Conservation (phyloP, 2,113 vertebrate genomes). For the Scytalopus superciliaris region DNA sequence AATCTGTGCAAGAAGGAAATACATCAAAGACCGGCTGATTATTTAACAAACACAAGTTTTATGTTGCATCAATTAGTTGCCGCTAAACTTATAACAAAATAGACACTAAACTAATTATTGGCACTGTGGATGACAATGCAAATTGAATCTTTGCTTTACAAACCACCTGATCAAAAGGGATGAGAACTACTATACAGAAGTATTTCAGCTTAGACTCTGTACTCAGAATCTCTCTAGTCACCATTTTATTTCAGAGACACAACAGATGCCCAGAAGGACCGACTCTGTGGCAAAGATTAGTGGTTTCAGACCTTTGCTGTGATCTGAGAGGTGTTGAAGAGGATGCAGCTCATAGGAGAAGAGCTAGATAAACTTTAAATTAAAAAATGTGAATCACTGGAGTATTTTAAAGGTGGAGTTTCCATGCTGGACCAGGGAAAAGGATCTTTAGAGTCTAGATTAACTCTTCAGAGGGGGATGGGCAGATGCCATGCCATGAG, state of each 20-base stretch:
- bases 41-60: neutral
- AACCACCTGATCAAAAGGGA: neutral
- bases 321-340: neutral
- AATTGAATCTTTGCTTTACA: neutral
- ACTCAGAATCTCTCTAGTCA: neutral
- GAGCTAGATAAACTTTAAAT: neutral
- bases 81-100: neutral
- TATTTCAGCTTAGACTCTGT: neutral
- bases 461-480: neutral
- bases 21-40: neutral
- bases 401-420: neutral
- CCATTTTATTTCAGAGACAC: neutral
- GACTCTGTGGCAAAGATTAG: neutral
- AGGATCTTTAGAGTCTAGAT: neutral
- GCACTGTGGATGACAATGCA: neutral
- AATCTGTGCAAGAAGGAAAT: neutral
- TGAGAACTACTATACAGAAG: neutral
- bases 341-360: neutral
- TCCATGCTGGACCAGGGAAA: neutral
- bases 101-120: constrained; percentile 6
- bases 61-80: neutral
- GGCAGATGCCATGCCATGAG: neutral
- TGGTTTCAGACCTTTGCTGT: neutral
- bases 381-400: neutral
- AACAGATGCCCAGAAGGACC: neutral